Base-by-base conservation (phyloP, 2,888 invertebrate genomes). In the Aleiodes leptofemur region DNA sequence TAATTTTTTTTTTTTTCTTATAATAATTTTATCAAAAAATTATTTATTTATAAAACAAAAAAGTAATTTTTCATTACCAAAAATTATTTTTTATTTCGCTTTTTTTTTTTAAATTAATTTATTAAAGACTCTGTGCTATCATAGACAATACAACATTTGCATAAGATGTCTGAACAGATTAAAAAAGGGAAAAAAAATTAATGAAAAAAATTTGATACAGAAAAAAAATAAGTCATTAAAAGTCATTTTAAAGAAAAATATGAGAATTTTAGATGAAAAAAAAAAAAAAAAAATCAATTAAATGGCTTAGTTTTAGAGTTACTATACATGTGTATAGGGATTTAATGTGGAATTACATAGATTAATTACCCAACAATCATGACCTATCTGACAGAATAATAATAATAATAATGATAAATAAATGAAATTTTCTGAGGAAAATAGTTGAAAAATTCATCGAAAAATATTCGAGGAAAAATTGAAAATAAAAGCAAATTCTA, bases 141-240 rank as follows among this genome's bases (percentile, higher is more conserved):
- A 86, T 87, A 87, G 87, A 87, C 86, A 87, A 87, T 87, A 87
- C 86, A 78, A 80, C 83, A 82, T 83, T 81, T 82, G 78, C 77
- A 79, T 86, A 82, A 84, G 77, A 74, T 79, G 79, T 82, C 83
- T 56, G 31, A 74, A 69, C 73, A 74, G 79, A 78, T 34, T 69
- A 66, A 50, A 56, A 70, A 73, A 48, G 23, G 1, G 23, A 72
- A 48, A 43, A 16, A 57, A 69, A 73, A 48, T 69, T 13, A 56
- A 73, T 50, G 70, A 16, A 66, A 68, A 68, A 57, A 68, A 23
- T 69, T 70, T 56, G 64, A 70, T 76, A 70, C 53, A 69, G 68
- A 55, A 68, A 2, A 34, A 34, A 31, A 31, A 77, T 61, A 56
- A 69, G 31, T 43, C 4, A 43, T 43, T 43, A 43, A 43, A 43